A percentile compares a stretch with the other conserved stretches of the same genome.
Evolutionary conservation across 2,113 vertebrate genomes (phyloP).

Genomic region (Aplodontia rufa): DNA sequence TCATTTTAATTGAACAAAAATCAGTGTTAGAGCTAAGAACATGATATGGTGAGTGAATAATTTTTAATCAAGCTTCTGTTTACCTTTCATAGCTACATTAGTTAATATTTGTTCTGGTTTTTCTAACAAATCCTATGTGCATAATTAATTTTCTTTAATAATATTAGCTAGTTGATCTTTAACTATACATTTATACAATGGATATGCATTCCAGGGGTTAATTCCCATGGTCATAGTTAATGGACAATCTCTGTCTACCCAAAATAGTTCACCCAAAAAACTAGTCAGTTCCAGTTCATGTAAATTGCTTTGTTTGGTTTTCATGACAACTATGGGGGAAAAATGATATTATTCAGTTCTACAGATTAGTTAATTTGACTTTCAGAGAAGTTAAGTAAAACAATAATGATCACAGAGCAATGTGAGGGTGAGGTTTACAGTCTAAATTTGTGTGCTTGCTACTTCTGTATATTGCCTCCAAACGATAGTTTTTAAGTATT

Average conservation of each 20-base stretch:
- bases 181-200: background rate
- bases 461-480: background rate
- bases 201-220: background rate
- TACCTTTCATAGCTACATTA: background rate
- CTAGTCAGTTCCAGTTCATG: background rate
- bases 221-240: background rate
- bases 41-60: background rate
- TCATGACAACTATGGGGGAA: background rate
- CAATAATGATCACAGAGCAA: background rate
- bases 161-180: constrained; percentile 3
- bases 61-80: background rate
- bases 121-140: background rate
- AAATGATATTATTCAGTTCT: background rate
- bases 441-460: background rate
- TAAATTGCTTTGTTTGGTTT: constrained; percentile 32
- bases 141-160: background rate
- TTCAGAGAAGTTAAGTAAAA: background rate
- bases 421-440: background rate
- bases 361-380: background rate
- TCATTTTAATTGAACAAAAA: background rate
- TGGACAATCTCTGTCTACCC: background rate
- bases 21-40: background rate
- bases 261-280: background rate
- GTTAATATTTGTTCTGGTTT: constrained; percentile 25
- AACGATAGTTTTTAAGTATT: background rate